A percentile compares a stretch with the other conserved stretches of the same genome.
Evolutionary conservation across 2,113 vertebrate genomes (phyloP).

Genomic region (Muntiacus reevesi): DNA sequence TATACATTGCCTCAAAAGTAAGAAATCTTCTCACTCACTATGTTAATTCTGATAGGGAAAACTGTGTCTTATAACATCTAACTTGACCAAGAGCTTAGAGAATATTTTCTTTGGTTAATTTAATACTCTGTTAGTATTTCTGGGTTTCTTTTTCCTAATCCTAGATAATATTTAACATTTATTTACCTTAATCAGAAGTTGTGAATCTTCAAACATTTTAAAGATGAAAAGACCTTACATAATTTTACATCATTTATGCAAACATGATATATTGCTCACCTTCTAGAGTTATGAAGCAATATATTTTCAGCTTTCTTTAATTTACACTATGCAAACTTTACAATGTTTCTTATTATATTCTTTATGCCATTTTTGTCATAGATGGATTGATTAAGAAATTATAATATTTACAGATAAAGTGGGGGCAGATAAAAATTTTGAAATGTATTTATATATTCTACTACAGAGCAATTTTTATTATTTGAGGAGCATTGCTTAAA

Average conservation of each 20-base stretch:
- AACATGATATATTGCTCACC: background rate
- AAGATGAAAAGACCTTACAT: background rate
- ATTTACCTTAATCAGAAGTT: constrained; percentile 2
- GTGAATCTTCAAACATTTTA: background rate
- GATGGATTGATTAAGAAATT: background rate
- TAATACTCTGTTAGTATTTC: background rate
- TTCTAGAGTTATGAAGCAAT: background rate
- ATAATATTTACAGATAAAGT: background rate
- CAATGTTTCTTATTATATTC: background rate
- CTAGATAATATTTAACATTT: constrained; percentile 29
- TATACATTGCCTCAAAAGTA: background rate
- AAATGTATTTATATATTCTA: background rate
- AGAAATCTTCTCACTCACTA: background rate
- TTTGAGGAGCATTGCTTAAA: background rate
- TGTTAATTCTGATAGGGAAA: background rate
- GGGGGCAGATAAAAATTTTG: background rate
- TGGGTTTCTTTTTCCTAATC: background rate
- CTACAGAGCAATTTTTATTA: background rate
- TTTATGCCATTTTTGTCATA: background rate
- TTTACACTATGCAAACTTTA: background rate
- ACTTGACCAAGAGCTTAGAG: background rate
- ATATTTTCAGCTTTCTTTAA: background rate
- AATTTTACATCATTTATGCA: background rate
- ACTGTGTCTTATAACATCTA: background rate
- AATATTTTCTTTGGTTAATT: background rate